Evolutionary conservation across 1,140 invertebrate species (phyloP), one percentile per base, ranked within the genome.

Genomic region (Caenorhabditis briggsae): DNA sequence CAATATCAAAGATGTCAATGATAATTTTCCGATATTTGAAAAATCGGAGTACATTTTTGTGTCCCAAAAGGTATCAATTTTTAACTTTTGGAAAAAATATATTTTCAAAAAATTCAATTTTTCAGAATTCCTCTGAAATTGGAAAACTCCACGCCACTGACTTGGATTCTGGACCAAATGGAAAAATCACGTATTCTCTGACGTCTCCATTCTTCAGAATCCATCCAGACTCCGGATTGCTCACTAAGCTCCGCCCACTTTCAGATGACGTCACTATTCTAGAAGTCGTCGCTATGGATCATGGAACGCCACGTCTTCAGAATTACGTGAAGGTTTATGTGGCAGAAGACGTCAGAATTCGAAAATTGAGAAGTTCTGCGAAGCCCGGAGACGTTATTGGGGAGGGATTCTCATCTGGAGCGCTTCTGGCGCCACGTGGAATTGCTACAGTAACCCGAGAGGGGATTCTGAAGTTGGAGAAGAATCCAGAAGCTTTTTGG

Each of bases 1-100:
- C 23, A 96, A 96, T 5, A 96, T 97, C 84, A 96, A 97, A 93
- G 96, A 97, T 93, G 95, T 96, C 89, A 97, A 97, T 92, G 96
- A 97, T 91, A 97, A 97, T 92, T 95, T 96, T 0, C 96, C 96
- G 0, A 95, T 96, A 92, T 97, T 97, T 91, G 96, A 96, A 88
- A 94, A 96, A 89, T 95, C 95, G 0, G 95, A 94, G 87, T 97
- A 97, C 90, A 95, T 95, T 90, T 97, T 82, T 23, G n/a, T 78
- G 12, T 50, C 33, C 2, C 3, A 20, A 18, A n/a, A 43, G 46
- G 70, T 78, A 20, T 11, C 43, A 5, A 58, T 58, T 58, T 16
- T 58, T 58, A 59, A 5, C 41, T 41, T 41, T 33, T 18, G 0
- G 2, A 2, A 65, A 53, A 53, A 53, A 53, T 8, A 11, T 0